Evolutionary conservation across 2,888 invertebrate species (phyloP).

Genomic region (Ophraella communa): DNA sequence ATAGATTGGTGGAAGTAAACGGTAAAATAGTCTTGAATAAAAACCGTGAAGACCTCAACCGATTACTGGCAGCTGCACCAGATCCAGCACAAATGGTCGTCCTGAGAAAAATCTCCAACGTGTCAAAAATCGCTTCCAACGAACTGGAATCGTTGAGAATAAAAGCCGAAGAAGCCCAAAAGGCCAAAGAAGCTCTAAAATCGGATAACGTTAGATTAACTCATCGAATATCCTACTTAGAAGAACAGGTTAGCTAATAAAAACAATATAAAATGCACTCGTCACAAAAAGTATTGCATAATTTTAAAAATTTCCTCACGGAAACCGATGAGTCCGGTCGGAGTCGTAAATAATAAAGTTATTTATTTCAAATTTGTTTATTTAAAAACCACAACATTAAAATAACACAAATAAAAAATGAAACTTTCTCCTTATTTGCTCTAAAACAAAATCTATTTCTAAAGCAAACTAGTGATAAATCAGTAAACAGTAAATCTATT

Average conservation of each 20-base stretch:
- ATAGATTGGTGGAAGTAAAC: slow-evolving; percentile 81
- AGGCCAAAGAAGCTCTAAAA: slow-evolving; percentile 69
- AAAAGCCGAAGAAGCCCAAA: slow-evolving; percentile 69
- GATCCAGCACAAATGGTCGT: slow-evolving; percentile 72
- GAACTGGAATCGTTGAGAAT: slow-evolving; percentile 66
- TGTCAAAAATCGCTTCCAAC: slow-evolving; percentile 48
- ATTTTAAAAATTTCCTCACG: too few relatives aligned
- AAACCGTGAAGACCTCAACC: slow-evolving; percentile 74
- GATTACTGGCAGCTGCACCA: slow-evolving; percentile 68
- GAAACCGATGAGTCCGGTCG: too few relatives aligned
- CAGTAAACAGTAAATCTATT: too few relatives aligned
- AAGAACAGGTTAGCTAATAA: slow-evolving; percentile 75
- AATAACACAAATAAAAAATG: too few relatives aligned
- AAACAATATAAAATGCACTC: not conserved
- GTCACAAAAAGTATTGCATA: too few relatives aligned
- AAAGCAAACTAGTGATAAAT: too few relatives aligned
- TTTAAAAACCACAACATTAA: too few relatives aligned
- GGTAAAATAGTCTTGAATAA: slow-evolving; percentile 76
- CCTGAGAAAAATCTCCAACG: slow-evolving; percentile 57
- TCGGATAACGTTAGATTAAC: slow-evolving; percentile 84
- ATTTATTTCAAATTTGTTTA: too few relatives aligned
- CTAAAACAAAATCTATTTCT: too few relatives aligned
- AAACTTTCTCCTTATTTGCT: too few relatives aligned
- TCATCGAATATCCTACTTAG: slow-evolving; percentile 87
- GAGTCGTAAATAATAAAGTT: too few relatives aligned